Conservation (phyloP, 2,888 invertebrate species). For the Girardia tigrina region DNA sequence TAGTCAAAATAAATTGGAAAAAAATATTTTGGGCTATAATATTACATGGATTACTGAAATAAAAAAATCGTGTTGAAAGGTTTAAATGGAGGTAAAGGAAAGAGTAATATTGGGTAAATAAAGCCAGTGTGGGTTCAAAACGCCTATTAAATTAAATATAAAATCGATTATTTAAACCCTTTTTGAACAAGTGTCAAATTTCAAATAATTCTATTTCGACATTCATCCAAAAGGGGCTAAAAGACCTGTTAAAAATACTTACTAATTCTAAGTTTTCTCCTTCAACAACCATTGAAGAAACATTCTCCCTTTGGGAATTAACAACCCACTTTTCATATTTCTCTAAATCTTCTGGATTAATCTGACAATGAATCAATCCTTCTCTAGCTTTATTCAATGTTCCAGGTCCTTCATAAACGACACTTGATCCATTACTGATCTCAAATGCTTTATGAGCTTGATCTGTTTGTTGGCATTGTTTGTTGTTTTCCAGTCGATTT, state of each 20-base stretch:
- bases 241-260: neutral
- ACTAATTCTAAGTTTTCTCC: neutral
- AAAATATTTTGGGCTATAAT: too few relatives aligned
- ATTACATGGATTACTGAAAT: too few relatives aligned
- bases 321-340: neutral
- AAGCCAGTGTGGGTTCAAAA: too few relatives aligned
- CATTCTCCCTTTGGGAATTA: neutral
- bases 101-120: too few relatives aligned
- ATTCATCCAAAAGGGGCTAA: too few relatives aligned
- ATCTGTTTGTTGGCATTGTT: neutral
- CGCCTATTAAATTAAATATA: too few relatives aligned
- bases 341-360: neutral
- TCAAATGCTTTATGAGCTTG: neutral
- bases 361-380: neutral
- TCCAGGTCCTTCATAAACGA: neutral
- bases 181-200: too few relatives aligned
- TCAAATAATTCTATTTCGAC: too few relatives aligned
- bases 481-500: neutral
- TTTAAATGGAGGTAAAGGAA: too few relatives aligned
- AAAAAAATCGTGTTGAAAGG: too few relatives aligned
- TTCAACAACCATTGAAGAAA: neutral
- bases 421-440: neutral
- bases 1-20: too few relatives aligned
- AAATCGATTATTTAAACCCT: too few relatives aligned
- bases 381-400: neutral